Evolutionary conservation across 2,797 vertebrate species (phyloP).

Genomic region (Nasua narica): DNA sequence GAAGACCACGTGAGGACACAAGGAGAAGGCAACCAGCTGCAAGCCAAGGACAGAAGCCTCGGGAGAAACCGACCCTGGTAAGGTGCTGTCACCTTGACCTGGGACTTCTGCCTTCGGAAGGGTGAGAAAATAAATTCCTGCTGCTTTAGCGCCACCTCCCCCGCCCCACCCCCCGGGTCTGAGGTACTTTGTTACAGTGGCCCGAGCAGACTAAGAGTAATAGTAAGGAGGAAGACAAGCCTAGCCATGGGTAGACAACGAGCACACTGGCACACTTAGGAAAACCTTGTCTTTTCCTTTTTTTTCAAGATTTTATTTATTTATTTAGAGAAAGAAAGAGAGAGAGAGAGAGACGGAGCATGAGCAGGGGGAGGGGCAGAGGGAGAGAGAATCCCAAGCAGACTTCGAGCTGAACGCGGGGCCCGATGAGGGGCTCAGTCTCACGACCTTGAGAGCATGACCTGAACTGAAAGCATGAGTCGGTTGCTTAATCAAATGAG

Average conservation of each 20-base stretch:
- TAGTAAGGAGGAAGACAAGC: background rate
- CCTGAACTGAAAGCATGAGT: background rate
- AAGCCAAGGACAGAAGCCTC: background rate
- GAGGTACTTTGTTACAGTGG: background rate
- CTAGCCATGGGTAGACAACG: background rate
- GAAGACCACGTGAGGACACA: background rate
- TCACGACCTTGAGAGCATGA: background rate
- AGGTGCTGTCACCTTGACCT: background rate
- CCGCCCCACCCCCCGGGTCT: no score
- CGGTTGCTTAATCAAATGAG: background rate
- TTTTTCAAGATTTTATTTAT: background rate
- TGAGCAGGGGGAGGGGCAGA: background rate
- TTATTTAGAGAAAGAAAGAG: background rate
- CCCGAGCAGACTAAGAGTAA: background rate
- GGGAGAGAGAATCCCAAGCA: background rate
- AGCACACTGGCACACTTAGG: background rate
- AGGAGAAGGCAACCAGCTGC: background rate
- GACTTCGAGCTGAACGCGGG: rapidly evolving
- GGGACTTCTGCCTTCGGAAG: background rate
- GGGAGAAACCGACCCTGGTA: background rate
- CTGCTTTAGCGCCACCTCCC: background rate
- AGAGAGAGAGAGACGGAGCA: background rate
- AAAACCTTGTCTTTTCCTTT: background rate
- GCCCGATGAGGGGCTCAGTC: background rate
- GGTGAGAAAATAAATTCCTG: background rate